Evolutionary conservation across 2,113 vertebrate genomes (phyloP).

Genomic region (Lycocorax pyrrhopterus): DNA sequence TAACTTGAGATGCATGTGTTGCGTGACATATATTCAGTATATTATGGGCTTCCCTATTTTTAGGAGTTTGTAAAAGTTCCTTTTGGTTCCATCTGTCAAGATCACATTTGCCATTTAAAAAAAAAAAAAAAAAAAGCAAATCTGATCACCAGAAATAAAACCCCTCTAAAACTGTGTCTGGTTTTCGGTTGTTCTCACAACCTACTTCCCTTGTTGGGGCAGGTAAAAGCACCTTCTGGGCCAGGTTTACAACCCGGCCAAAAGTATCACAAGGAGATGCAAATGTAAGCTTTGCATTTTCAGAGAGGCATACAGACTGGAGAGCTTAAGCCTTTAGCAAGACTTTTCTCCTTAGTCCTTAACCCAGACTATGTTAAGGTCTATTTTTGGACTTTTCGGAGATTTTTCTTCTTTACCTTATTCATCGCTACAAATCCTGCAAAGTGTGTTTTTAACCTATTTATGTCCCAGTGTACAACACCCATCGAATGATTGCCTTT

Average conservation of each 20-base stretch:
- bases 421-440: neutral
- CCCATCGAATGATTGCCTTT: neutral
- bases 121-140: neutral
- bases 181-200: conserved; percentile 13
- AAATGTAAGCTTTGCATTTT: neutral
- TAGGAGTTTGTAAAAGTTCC: conserved; percentile 43
- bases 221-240: neutral
- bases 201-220: neutral
- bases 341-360: neutral
- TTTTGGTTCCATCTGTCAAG: conserved; percentile 55
- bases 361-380: neutral
- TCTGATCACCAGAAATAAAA: conserved; percentile 15
- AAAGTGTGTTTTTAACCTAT: neutral
- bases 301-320: neutral
- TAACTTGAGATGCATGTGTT: neutral
- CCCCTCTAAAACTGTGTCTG: neutral
- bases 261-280: neutral
- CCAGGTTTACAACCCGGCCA: neutral
- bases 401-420: neutral
- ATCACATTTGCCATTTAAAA: neutral
- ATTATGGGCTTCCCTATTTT: conserved; percentile 24
- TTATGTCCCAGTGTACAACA: neutral
- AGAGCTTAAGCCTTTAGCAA: neutral
- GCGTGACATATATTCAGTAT: neutral
- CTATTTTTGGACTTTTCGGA: neutral